phyloP scores from a whole-genome alignment of 2,113 vertebrate genomes.

The Caranx melampygus region DNA sequence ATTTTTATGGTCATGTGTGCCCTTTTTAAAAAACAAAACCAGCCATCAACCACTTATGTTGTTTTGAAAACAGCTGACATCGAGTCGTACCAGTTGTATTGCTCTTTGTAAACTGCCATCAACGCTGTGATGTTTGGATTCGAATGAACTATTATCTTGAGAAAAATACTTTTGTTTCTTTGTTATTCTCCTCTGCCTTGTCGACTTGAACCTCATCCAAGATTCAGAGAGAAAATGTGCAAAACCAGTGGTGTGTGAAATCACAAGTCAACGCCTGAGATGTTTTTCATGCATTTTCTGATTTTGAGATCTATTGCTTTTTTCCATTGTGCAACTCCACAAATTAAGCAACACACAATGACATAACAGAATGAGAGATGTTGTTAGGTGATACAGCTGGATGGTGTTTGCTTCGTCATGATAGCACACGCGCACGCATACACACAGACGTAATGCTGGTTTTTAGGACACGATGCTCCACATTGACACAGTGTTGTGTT shows the following conservation, averaged over 20 bases:
- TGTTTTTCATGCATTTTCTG: constrained; percentile 28
- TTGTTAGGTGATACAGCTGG: constrained; percentile 52
- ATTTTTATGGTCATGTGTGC: constrained; percentile 51
- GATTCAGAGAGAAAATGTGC: neutral
- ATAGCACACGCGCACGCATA: constrained; percentile 33
- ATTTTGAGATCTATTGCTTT: constrained; percentile 14
- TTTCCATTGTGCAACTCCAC: constrained; percentile 27
- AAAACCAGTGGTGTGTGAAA: neutral
- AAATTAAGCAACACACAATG: constrained; percentile 44
- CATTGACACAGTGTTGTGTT: constrained; percentile 68
- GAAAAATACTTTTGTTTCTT: neutral
- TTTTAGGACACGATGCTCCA: constrained; percentile 56
- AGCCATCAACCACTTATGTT: constrained; percentile 25
- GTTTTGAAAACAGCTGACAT: constrained; percentile 35
- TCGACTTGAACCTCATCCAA: neutral
- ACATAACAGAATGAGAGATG: constrained; percentile 53
- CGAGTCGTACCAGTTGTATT: neutral
- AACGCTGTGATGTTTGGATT: neutral
- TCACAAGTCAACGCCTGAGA: neutral
- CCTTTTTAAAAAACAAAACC: constrained; percentile 29
- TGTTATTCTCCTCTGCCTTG: neutral
- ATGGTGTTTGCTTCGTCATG: constrained; percentile 58
- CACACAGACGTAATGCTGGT: constrained; percentile 22
- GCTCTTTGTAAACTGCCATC: neutral
- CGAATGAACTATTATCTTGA: neutral